Conservation (phyloP, 2,797 vertebrate species). For the Coluber constrictor region DNA sequence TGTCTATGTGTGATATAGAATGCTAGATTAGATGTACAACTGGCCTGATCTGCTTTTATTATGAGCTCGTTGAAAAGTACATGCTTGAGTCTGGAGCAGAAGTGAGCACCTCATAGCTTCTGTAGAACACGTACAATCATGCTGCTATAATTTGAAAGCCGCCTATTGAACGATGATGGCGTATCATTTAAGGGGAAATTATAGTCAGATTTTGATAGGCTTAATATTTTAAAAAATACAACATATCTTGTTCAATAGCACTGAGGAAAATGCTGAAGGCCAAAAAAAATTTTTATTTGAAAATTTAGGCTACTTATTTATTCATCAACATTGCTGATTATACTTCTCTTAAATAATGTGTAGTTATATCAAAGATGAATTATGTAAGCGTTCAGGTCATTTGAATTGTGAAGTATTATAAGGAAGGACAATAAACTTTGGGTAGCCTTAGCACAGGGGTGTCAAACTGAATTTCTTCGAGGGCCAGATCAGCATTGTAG, state of each 20-base stretch:
- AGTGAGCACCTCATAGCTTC: not conserved
- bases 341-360: not conserved
- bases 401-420: not conserved
- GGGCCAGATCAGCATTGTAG: too few species aligned
- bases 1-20: not conserved
- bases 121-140: not conserved
- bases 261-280: not conserved
- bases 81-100: not conserved
- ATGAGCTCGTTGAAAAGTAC: not conserved
- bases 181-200: not conserved
- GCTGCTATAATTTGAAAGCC: not conserved
- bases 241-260: not conserved
- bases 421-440: not conserved
- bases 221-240: not conserved
- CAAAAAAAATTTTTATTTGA: not conserved
- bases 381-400: not conserved
- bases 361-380: not conserved
- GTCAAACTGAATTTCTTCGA: too few species aligned
- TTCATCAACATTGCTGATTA: not conserved
- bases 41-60: not conserved
- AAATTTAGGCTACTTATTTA: not conserved
- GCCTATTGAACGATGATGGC: not conserved
- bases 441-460: not conserved
- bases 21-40: not conserved
- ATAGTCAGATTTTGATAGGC: not conserved